These are phyloP conservation scores for Cotesia vestalis DNA, from an alignment of 1,140 invertebrate genomes.

Conservation along the genomic window DNA sequence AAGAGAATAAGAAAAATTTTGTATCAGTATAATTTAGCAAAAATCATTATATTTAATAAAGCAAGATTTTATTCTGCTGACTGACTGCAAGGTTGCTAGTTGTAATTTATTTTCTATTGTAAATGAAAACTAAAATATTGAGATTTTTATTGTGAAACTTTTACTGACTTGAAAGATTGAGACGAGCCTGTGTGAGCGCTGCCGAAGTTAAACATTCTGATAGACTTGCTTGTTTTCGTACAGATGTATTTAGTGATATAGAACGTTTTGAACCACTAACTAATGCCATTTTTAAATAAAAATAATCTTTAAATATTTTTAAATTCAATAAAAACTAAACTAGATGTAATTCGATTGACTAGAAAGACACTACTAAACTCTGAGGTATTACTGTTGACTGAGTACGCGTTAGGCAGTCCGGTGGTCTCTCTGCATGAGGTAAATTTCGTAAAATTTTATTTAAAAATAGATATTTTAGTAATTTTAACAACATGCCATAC, in stretches of 20 bases:
- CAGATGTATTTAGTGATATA: constrained; percentile 44
- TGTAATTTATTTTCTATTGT: no score
- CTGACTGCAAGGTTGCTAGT: no score
- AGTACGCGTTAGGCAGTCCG: neutral
- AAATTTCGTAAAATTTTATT: neutral
- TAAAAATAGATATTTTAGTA: constrained; percentile 18
- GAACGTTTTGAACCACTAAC: constrained; percentile 52
- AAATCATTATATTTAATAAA: no score
- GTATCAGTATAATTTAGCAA: no score
- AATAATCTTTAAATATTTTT: constrained; percentile 11
- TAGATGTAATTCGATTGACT: neutral
- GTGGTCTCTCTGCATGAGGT: constrained; percentile 24
- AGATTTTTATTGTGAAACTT: neutral
- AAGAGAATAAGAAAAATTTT: neutral
- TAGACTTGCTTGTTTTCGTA: constrained; percentile 52
- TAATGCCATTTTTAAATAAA: constrained; percentile 50
- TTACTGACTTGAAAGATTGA: constrained; percentile 61
- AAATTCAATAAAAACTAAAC: neutral
- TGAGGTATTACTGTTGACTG: neutral
- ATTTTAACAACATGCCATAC: neutral
- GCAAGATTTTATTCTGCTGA: no score
- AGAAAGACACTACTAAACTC: neutral
- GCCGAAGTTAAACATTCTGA: constrained; percentile 59
- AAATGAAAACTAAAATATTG: no score
- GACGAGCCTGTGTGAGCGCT: constrained; percentile 58